Evolutionary conservation across 2,113 vertebrate species (phyloP), one percentile per base, ranked within the genome.

Genomic region (Tiliqua scincoides): DNA sequence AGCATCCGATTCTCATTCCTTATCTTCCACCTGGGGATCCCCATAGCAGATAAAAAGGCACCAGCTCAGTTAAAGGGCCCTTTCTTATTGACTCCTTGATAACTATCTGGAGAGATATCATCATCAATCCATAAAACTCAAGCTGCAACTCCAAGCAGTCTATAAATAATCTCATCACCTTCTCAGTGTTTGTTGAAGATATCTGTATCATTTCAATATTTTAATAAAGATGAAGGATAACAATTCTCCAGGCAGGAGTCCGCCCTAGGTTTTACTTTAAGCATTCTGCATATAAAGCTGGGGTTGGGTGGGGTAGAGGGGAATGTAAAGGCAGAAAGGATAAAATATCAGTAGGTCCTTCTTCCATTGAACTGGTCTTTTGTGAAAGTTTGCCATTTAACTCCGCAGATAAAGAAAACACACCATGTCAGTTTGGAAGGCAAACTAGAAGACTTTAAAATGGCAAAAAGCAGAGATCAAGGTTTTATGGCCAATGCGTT

Each of bases 161-260:
- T 74, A 92, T 93, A 90, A 91, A 95, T 95, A 87, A 94, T 94
- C 94, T 91, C 93, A 87, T 95, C 82, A 83, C 61, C 57, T 76
- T 52, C 72, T 89, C 17, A 35, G 84, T 93, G 94, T 95, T 93
- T 85, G 87, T 84, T 77, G 92, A 84, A 90, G 85, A 65, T n/a
- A 27, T 92, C 72, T 72, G 90, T 87, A 94, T 85, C 91, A 76
- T 79, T 84, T 93, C 85, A 70, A 79, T 63, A 43, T 94, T 93
- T 92, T 89, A 84, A 93, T 92, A 91, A 90, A 89, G 35, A 3
- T 74, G 88, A 93, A 91, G 54, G 4, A 59, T 73, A 89, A 65
- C 48, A 62, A 61, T 70, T 88, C 30, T 85, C 70, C 78, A 79
- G 48, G 85, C 6, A 82, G 86, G 82, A 87, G 14, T 10, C 76